Base-by-base conservation (phyloP, 2,113 vertebrate species). In the Agapornis roseicollis region DNA sequence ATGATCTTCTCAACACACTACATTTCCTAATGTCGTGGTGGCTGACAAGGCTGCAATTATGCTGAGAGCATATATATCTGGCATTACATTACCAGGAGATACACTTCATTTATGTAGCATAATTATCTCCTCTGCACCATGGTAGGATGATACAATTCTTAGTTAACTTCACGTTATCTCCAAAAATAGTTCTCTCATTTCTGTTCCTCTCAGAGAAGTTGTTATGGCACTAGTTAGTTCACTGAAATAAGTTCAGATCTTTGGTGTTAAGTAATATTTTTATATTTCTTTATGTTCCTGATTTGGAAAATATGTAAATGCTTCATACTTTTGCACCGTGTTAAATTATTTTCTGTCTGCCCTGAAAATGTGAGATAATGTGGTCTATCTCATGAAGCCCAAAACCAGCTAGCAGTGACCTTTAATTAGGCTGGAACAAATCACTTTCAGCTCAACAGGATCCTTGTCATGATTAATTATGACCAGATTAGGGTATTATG, bases 391-490 rank as follows among this genome's bases (percentile, higher is more conserved):
- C 56, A 56, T 74, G 39, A 94, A 93, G 63, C 29, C 28, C 81
- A 80, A 80, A 91, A 72, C 61, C 37, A 73, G 49, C 63, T 29
- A 72, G n/a, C 52, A 94, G 46, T 87, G 80, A 94, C 77, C 80
- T 92, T 93, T 85, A 93, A 81, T 94, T 91, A 86, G 58, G 17
- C 77, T 93, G 83, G 58, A 94, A 92, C 60, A 84, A 88, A 92
- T 90, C 28, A 56, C 44, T 93, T 88, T 74, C 61, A 90, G 65
- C 69, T 94, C n/a, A 86, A 56, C 80, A 84, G 80, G 31, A 74
- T 90, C 53, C 55, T 94, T 89, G 72, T 92, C 90, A 56, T 90
- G 72, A 86, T 88, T 95, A 90, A 93, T 95, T 92, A 79, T 69
- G 65, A 44, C 69, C 65, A 69, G 19, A 79, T 74, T 37, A 63